Evolutionary conservation across 2,113 vertebrate genomes (phyloP), one percentile per base, ranked within the genome.

Genomic region (Sphaerodactylus townsendi): DNA sequence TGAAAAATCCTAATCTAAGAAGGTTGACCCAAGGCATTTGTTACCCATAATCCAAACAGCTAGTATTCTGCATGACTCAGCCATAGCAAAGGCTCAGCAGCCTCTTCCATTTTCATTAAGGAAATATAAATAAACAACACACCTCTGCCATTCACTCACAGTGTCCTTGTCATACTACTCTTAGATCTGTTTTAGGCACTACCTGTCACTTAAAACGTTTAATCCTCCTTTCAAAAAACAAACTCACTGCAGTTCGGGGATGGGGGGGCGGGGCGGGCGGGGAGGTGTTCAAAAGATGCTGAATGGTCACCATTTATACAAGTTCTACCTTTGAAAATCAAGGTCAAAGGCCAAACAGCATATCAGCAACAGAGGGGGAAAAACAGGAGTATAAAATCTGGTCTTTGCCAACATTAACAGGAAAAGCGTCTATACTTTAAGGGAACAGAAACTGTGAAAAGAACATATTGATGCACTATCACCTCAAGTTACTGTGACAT

Each of bases 51-150:
- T 75, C 71, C 70, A 37, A 69, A 46, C 10, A 77, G 48, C 50
- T 33, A 70, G 59, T 59, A 46, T 35, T n/a, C 41, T 46, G 30
- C 69, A 70, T 86, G n/a, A 86, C 37, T 69, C 84, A 81, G 33
- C 21, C 25, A 59, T 13, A 77, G 79, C 4, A 25, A 72, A 50
- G 44, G 48, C 23, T 82, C 68, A 59, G 62, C 21, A 70, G 79
- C 53, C 66, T 62, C 41, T 71, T 72, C 65, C 66, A 64, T 39
- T 33, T 77, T 77, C 28, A 77, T 37, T 15, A 71, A 70, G 39
- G 23, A 25, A 82, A 80, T 10, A 64, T 73, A 77, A 64, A 77
- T 71, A 84, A 78, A 59, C 80, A 41, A 13, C 44, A 59, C 3
- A 35, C 33, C 53, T 77, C 74, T 71, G 25, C 44, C 46, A 70